Conservation (phyloP, 2,888 invertebrate species). For the Lithodes maja region DNA sequence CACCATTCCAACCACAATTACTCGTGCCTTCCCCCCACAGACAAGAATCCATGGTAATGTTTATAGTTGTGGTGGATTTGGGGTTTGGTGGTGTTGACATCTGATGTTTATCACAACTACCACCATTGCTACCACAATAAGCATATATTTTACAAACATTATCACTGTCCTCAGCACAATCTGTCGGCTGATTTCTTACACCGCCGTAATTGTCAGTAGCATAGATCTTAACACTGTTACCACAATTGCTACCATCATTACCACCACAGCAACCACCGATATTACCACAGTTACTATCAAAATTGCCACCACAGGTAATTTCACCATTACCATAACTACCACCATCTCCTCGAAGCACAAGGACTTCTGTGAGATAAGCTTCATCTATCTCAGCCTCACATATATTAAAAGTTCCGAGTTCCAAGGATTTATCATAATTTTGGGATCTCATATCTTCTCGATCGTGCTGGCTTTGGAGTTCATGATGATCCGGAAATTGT, state of each 20-base stretch:
- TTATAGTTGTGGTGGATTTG: no score
- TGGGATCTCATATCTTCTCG: no score
- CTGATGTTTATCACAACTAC: not conserved
- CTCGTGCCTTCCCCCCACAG: not conserved
- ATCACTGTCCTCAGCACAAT: not conserved
- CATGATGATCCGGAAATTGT: no score
- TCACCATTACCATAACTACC: not conserved
- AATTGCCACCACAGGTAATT: not conserved
- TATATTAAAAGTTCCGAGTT: no score
- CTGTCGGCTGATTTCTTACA: not conserved
- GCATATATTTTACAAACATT: not conserved
- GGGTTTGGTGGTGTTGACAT: no score
- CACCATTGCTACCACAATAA: not conserved
- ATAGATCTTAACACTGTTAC: not conserved
- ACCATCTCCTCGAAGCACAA: not conserved
- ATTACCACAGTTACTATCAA: not conserved
- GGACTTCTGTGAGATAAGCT: no score
- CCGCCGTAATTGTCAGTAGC: not conserved
- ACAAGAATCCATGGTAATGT: no score
- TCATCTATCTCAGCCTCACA: no score
- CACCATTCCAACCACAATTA: not conserved
- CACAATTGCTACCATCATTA: not conserved
- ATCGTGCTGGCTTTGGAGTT: no score
- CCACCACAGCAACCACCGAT: not conserved
- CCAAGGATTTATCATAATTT: no score